Evolutionary conservation across 1,140 invertebrate genomes (phyloP).

Genomic region (Sitobion miscanthi): DNA sequence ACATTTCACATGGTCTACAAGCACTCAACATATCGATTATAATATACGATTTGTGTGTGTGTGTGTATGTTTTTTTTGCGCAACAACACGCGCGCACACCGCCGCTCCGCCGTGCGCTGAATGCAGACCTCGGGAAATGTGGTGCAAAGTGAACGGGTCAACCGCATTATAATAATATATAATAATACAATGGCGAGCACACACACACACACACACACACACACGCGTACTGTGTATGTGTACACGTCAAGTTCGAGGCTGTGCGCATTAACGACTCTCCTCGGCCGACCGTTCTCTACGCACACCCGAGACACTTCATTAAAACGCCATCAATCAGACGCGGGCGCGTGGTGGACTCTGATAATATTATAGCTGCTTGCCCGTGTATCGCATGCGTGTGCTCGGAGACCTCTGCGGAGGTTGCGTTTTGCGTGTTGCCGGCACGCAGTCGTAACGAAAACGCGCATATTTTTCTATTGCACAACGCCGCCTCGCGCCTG

Average conservation of each 20-base stretch:
- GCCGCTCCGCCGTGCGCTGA: background rate
- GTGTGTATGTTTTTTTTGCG: background rate
- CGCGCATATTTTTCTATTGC: constrained; percentile 10
- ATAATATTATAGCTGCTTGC: background rate
- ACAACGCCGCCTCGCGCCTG: no score
- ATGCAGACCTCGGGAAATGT: constrained; percentile 29
- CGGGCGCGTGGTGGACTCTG: background rate
- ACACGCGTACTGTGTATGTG: background rate
- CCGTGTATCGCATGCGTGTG: background rate
- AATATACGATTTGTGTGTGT: background rate
- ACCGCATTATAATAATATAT: background rate
- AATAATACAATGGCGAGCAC: background rate
- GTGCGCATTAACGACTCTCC: constrained; percentile 23
- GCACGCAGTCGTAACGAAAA: background rate
- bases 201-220: background rate
- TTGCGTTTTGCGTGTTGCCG: background rate
- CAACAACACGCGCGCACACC: background rate
- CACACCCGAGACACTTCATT: constrained; percentile 35
- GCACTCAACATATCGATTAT: background rate
- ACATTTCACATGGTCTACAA: background rate
- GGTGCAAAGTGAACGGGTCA: constrained; percentile 55
- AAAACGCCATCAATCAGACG: constrained; percentile 53
- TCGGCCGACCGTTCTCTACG: background rate
- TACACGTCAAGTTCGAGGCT: constrained; percentile 47
- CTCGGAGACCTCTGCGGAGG: background rate